Evolutionary conservation across 2,888 invertebrate genomes (phyloP).

Genomic region (Drosophila sordidapex): DNA sequence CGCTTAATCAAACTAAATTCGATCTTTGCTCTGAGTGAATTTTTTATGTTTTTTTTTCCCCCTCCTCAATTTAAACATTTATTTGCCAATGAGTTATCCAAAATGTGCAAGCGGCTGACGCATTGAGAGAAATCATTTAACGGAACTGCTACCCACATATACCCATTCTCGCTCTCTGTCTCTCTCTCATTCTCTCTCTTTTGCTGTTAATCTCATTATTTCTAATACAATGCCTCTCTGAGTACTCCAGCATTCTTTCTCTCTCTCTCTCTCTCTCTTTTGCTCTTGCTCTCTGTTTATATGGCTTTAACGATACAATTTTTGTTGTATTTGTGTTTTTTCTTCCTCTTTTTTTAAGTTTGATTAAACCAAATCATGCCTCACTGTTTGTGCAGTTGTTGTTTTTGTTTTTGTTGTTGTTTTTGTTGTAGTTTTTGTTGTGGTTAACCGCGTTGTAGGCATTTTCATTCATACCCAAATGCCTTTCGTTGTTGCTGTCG

Average conservation of each 20-base stretch:
- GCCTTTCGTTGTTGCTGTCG: slow-evolving; percentile 14
- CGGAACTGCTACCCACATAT: slow-evolving; percentile 14
- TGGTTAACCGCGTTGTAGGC: slow-evolving; percentile 41
- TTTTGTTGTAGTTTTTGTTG: slow-evolving; percentile 8
- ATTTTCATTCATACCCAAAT: slow-evolving; percentile 70
- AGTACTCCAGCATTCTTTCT: slow-evolving; percentile 33
- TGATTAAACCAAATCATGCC: slow-evolving; percentile 42
- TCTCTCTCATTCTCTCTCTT: not conserved
- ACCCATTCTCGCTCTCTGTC: not conserved
- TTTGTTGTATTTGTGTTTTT: slow-evolving; percentile 1
- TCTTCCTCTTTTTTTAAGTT: slow-evolving; percentile 29
- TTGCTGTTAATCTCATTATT: slow-evolving; percentile 30
- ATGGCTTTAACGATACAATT: slow-evolving; percentile 48
- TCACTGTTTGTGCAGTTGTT: slow-evolving; percentile 39
- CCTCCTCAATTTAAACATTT: slow-evolving; percentile 44
- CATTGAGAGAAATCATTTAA: slow-evolving; percentile 44
- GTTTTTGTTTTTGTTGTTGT: not conserved
- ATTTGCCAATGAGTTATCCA: slow-evolving; percentile 64
- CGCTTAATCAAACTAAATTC: slow-evolving; percentile 9
- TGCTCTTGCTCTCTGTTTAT: slow-evolving; percentile 63
- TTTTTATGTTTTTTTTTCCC: not conserved
- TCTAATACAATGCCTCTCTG: slow-evolving; percentile 22
- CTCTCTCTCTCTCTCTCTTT: slow-evolving; percentile 16
- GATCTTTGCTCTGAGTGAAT: not conserved
- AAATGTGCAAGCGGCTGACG: slow-evolving; percentile 54